A percentile compares a stretch with the other conserved stretches of the same genome.
Conservation (phyloP, 2,113 vertebrate species). For the Epinephelus fuscoguttatus region DNA sequence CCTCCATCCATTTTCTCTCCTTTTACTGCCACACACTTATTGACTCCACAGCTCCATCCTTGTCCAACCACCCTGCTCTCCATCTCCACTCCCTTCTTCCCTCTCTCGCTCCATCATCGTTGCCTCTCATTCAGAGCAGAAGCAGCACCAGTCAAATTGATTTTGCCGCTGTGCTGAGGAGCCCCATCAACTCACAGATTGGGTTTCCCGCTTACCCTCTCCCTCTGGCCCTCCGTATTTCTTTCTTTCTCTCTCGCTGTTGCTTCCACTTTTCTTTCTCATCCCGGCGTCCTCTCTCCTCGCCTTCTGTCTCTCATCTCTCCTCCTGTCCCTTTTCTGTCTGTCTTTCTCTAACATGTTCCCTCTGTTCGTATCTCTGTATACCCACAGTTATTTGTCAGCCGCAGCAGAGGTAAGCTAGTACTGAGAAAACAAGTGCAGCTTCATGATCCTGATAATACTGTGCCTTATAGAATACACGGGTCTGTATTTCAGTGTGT, state of each 20-base stretch:
- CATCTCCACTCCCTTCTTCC: slow-evolving; percentile 51
- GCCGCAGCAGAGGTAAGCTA: slow-evolving; percentile 33
- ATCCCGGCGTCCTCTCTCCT: slow-evolving; percentile 14
- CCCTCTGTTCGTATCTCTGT: neutral
- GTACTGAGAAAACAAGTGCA: slow-evolving; percentile 23
- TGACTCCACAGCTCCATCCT: slow-evolving; percentile 66
- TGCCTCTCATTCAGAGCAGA: slow-evolving; percentile 72
- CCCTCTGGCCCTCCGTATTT: slow-evolving; percentile 58
- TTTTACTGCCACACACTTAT: slow-evolving; percentile 50
- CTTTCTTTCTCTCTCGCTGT: slow-evolving; percentile 42
- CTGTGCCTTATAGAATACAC: neutral
- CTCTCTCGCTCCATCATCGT: slow-evolving; percentile 67
- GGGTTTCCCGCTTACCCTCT: slow-evolving; percentile 73
- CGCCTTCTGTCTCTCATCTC: slow-evolving; percentile 30
- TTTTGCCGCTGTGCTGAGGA: slow-evolving; percentile 79
- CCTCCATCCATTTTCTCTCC: slow-evolving; percentile 48
- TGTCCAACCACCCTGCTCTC: slow-evolving; percentile 58
- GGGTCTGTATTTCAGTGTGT: neutral
- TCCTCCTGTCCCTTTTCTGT: neutral
- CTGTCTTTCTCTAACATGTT: slow-evolving; percentile 9
- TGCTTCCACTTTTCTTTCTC: slow-evolving; percentile 36
- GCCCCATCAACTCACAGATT: slow-evolving; percentile 79
- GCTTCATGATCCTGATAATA: slow-evolving; percentile 35
- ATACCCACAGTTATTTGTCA: slow-evolving; percentile 41
- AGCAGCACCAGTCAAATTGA: slow-evolving; percentile 82